Evolutionary conservation across 2,113 vertebrate genomes (phyloP).

Genomic region (Numida meleagris): DNA sequence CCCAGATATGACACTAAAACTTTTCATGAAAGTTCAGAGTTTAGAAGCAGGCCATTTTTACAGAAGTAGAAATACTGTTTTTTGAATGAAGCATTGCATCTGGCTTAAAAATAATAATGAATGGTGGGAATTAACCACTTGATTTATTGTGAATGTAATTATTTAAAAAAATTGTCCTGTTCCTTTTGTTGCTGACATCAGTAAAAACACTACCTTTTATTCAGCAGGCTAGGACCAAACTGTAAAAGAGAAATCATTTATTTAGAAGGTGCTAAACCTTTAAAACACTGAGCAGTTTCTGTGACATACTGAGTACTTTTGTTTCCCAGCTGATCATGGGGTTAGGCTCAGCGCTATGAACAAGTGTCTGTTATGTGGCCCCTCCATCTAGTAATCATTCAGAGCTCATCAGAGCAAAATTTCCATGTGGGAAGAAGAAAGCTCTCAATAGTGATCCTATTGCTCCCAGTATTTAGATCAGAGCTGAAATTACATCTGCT

Average conservation of each 20-base stretch:
- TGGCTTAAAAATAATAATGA: not conserved
- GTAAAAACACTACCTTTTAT: constrained; percentile 1
- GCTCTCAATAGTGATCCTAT: not conserved
- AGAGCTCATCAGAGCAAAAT: not conserved
- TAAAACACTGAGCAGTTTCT: not conserved
- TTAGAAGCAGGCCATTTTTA: not conserved
- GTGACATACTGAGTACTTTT: not conserved
- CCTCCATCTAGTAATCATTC: not conserved
- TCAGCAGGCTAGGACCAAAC: not conserved
- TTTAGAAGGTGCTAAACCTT: constrained; percentile 24
- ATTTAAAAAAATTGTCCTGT: not conserved
- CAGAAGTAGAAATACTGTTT: not conserved
- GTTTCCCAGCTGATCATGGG: not conserved
- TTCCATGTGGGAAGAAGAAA: not conserved
- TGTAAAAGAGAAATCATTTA: constrained; percentile 13
- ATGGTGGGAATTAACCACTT: not conserved
- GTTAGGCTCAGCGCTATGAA: not conserved
- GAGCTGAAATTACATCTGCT: not conserved
- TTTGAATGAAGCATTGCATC: constrained; percentile 9
- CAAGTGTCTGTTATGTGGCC: not conserved
- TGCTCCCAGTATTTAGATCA: not conserved
- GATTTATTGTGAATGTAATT: constrained; percentile 16
- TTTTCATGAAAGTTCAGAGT: not conserved
- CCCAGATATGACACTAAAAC: not conserved
- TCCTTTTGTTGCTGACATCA: constrained; percentile 26